Conservation (phyloP, 2,113 vertebrate species). For the Scolopax mira region DNA sequence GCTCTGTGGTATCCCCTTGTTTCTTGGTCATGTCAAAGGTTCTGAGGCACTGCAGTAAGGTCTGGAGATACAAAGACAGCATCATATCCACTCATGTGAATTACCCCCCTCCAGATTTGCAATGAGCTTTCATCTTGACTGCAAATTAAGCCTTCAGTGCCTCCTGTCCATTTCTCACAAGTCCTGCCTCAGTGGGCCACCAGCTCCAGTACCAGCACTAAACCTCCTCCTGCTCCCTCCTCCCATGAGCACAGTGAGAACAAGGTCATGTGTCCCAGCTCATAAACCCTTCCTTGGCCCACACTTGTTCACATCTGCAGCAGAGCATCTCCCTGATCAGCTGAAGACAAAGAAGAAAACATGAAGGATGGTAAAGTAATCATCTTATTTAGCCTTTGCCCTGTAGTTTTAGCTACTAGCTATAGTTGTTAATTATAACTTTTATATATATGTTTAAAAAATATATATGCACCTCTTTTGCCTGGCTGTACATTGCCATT, state of each 20-base stretch:
- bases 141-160: background rate
- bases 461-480: background rate
- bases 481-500: background rate
- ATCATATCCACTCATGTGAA: background rate
- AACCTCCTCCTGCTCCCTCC: background rate
- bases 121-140: background rate
- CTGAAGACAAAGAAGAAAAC: background rate
- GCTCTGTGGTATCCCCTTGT: fast-evolving
- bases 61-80: background rate
- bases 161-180: background rate
- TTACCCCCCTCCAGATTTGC: background rate
- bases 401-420: background rate
- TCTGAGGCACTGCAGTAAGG: background rate
- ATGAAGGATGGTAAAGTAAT: background rate
- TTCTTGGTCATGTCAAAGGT: background rate
- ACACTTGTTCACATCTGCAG: fast-evolving
- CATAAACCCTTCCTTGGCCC: background rate
- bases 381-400: background rate
- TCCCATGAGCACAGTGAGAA: background rate
- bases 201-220: background rate
- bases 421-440: background rate
- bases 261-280: fast-evolving
- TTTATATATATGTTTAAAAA: background rate
- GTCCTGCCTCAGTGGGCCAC: background rate
- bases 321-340: background rate